Conservation (phyloP, 2,113 vertebrate species). For the Xyliphius kryptos region DNA sequence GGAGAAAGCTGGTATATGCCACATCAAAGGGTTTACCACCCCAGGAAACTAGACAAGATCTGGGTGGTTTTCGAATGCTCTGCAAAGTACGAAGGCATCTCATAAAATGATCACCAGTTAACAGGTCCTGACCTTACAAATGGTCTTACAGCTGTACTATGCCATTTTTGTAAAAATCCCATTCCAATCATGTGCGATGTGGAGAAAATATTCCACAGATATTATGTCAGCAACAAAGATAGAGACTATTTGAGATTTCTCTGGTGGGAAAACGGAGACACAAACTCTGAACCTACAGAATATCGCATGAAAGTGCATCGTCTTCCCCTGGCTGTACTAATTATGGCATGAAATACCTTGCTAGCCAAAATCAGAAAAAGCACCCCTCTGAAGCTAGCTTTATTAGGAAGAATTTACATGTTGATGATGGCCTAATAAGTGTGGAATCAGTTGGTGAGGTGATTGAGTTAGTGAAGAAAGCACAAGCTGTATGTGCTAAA, state of each 20-base stretch:
- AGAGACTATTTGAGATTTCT: constrained; percentile 7
- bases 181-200: background rate
- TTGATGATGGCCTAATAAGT: too few species aligned
- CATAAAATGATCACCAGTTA: constrained; percentile 27
- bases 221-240: constrained; percentile 15
- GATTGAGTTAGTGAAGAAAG: too few species aligned
- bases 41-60: constrained; percentile 24
- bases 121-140: constrained; percentile 29
- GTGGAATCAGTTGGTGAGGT: too few species aligned
- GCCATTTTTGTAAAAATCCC: constrained; percentile 12
- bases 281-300: constrained; percentile 12
- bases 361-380: constrained; percentile 10
- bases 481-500: too few species aligned
- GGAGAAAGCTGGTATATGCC: constrained; percentile 14
- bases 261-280: constrained; percentile 17
- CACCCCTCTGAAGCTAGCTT: constrained; percentile 20
- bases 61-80: constrained; percentile 32
- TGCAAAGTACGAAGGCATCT: constrained; percentile 25
- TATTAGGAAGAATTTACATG: constrained; percentile 30
- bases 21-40: constrained; percentile 28
- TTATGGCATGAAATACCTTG: constrained; percentile 30
- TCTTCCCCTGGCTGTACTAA: constrained; percentile 4
- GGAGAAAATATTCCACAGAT: constrained; percentile 19
- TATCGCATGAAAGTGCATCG: background rate
- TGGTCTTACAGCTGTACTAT: constrained; percentile 28